A percentile compares a stretch with the other conserved stretches of the same genome.
phyloP scores from a whole-genome alignment of 2,888 invertebrate genomes.

The Dolichopus griseipennis region DNA sequence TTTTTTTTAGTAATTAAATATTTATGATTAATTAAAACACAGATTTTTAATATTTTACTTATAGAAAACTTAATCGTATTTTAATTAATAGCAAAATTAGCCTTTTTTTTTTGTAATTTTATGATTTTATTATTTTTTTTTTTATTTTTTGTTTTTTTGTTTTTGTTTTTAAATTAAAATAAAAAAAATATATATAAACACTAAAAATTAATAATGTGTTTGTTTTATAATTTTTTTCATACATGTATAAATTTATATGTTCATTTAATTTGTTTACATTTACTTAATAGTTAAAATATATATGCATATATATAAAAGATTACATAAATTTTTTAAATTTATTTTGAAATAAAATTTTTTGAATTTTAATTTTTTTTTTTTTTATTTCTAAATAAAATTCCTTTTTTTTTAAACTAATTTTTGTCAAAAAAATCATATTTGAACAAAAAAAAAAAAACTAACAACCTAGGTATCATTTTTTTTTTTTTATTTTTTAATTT shows the following conservation, averaged over 20 bases:
- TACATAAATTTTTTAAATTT: constrained; percentile 18
- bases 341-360: constrained; percentile 14
- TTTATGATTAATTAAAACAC: constrained; percentile 2
- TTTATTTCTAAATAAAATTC: constrained; percentile 16
- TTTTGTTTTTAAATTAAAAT: constrained; percentile 14
- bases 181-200: constrained; percentile 16
- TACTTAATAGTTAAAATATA: constrained; percentile 9
- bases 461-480: constrained; percentile 2
- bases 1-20: neutral
- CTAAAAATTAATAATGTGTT: too few relatives aligned
- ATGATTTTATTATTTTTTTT: constrained; percentile 14
- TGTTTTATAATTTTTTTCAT: too few relatives aligned
- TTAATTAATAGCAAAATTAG: constrained; percentile 10
- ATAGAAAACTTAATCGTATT: neutral
- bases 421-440: too few relatives aligned
- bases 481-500: constrained; percentile 11
- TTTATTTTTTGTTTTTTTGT: constrained; percentile 15
- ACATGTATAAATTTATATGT: too few relatives aligned
- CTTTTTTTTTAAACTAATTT: constrained; percentile 13
- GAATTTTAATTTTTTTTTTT: constrained; percentile 12
- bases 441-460: too few relatives aligned
- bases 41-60: neutral
- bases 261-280: constrained; percentile 10
- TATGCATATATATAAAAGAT: constrained; percentile 16
- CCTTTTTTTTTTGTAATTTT: constrained; percentile 12